Base-by-base conservation (phyloP, 2,797 vertebrate species). In the Sebastes diaconus region DNA sequence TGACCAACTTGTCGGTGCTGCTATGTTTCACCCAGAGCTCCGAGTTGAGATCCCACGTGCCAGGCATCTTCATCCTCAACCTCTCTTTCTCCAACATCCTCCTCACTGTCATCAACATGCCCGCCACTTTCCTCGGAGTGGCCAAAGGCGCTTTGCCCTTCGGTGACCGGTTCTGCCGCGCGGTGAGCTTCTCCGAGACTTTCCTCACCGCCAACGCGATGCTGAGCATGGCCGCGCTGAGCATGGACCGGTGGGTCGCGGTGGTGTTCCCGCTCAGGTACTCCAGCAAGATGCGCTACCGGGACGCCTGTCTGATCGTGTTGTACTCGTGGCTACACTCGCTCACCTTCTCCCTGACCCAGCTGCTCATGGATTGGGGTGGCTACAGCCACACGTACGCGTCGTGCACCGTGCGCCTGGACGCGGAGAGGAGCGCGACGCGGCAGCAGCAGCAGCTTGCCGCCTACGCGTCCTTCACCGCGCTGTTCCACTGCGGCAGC, bases 201-300 rank as follows among this genome's bases (percentile, higher is more conserved):
- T 97, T 96, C 34, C 88, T 96, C 90, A 95, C 93, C 80, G 92
- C 93, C 36, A 96, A 96, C 74, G 85, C 95, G 0, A 96, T 96
- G 95, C 68, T 96, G 88, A 97, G 93, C 90, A 96, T 95, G 96
- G 96, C 94, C 25, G 96, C 95, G 1, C 95, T 97, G 52, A 95
- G 97, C 88, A 93, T 96, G 77, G 96, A 97, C 94, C 92, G 94
- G 84, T 97, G 97, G 96, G 89, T 96, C 25, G 96, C 96, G 0
- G 95, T 96, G 73, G 95, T 96, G 52, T 97, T 97, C 66, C 96
- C 95, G 4, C 86, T 96, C 24, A 95, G 93, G 75, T 97, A 96
- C 73, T 94, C 93, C 87, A 96, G 95, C 92, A 96, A 94, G 91
- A 96, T 97, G 95, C 91, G 95, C 77, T 92, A 93, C 84, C 93